Base-by-base conservation (phyloP, 2,113 vertebrate genomes). In the Brienomyrus brachyistius region DNA sequence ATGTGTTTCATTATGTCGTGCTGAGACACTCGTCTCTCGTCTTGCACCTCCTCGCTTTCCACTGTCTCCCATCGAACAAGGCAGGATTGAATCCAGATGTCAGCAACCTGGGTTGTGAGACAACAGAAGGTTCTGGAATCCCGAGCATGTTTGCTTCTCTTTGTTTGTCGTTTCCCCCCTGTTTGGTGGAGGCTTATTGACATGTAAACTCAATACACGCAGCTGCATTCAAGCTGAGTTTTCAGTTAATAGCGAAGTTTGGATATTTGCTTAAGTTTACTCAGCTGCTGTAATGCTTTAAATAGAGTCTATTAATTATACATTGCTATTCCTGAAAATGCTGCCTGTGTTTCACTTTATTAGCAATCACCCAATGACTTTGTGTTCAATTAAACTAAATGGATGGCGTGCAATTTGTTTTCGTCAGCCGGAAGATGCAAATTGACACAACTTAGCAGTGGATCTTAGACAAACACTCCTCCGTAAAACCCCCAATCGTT, bases 301-400 rank as follows among this genome's bases (percentile, higher is more conserved):
- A 87, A 87, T 40, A 10, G 51, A n/a, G 21, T n/a, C 43, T n/a
- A 48, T 86, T 51, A 86, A 86, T 86, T 86, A 52, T 13, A 51
- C n/a, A 86, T 31, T 31, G 50, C 50, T 3, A 86, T 56, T 56
- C 51, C 74, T 40, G n/a, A 56, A 87, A 56, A 87, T 52, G 15
- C n/a, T 19, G 51, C 85, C 23, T 9, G 31, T 31, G 27, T 54
- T 54, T 35, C 9, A 40, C 85, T 52, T 52, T 54, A 35, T 87
- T 31, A 87, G 51, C 48, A 27, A 6, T 56, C 85, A 87, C 11
- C 85, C 51, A 87, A 56, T 54, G 48, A 19, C 27, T 54, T 52
- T 35, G 85, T 23, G 17, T 52, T 87, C 48, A 87, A 35, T 87
- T 87, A 87, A 54, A 87, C 47, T 87, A 87, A 87, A 56, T 87